These are phyloP conservation scores for Brachyalestes nurse DNA, from an alignment of 2,797 vertebrate species.

Conservation along the genomic window DNA sequence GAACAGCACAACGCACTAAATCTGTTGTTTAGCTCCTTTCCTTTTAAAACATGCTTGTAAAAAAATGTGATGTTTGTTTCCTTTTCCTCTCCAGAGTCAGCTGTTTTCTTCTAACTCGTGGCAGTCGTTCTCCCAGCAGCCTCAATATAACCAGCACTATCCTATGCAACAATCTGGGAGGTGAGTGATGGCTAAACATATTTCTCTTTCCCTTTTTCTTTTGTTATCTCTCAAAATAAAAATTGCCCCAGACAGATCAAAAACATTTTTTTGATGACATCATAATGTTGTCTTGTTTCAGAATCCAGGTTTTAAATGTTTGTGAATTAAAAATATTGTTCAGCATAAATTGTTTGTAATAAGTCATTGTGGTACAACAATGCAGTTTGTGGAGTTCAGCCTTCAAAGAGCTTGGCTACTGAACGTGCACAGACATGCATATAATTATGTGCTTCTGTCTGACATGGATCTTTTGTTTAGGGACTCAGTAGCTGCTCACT, in stretches of 20 bases:
- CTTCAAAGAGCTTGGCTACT: neutral
- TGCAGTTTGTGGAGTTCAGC: conserved; percentile 35
- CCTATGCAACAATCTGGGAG: conserved; percentile 62
- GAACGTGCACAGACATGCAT: conserved; percentile 35
- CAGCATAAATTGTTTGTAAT: neutral
- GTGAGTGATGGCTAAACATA: conserved; percentile 31
- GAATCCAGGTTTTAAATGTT: neutral
- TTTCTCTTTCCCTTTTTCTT: neutral
- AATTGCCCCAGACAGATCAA: neutral
- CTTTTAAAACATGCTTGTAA: conserved; percentile 30
- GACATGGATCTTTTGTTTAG: conserved; percentile 34
- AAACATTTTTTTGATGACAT: neutral
- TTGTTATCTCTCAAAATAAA: neutral
- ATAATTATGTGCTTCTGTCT: conserved; percentile 39
- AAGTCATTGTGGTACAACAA: conserved; percentile 18
- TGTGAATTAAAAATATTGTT: neutral
- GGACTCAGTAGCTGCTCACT: neutral
- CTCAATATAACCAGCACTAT: conserved; percentile 57
- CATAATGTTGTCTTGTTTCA: too few species aligned
- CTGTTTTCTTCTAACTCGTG: conserved; percentile 54
- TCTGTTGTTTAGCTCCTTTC: conserved; percentile 21
- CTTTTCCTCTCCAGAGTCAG: conserved; percentile 53
- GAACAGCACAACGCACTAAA: neutral
- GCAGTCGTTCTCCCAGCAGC: conserved; percentile 46
- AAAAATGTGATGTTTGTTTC: conserved; percentile 53